phyloP scores from a whole-genome alignment of 2,888 invertebrate species.

The Lutraria lutraria region DNA sequence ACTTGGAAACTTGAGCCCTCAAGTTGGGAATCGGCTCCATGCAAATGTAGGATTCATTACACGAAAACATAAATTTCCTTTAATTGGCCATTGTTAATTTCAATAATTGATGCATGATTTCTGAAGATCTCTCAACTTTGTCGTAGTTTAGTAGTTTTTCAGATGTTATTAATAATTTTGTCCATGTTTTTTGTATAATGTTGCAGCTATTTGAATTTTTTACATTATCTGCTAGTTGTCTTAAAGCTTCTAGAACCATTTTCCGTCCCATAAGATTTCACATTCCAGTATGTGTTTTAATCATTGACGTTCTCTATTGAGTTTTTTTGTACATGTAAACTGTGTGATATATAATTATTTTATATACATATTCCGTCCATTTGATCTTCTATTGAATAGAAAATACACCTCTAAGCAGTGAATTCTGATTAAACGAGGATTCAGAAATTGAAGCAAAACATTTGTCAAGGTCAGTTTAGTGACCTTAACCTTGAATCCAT shows the following conservation, averaged over 20 bases:
- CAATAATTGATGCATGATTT: not conserved
- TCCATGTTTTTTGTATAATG: constrained; percentile 10
- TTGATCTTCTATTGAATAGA: no score
- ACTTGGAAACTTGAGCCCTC: no score
- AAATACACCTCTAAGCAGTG: no score
- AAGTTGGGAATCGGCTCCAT: no score
- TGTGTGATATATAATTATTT: constrained; percentile 8
- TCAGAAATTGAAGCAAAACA: no score
- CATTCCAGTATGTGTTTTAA: constrained; percentile 10
- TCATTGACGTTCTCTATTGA: not conserved
- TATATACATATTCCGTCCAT: constrained; percentile 8
- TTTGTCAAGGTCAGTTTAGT: no score
- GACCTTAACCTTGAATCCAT: no score
- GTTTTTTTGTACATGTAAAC: not conserved
- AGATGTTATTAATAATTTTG: not conserved
- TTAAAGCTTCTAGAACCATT: constrained; percentile 4
- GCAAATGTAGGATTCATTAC: no score
- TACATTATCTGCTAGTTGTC: constrained; percentile 1
- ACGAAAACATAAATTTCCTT: not conserved
- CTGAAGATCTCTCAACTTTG: not conserved
- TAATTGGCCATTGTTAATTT: not conserved
- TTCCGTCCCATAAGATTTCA: not conserved
- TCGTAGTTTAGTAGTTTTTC: not conserved
- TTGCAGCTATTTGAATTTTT: constrained; percentile 12
- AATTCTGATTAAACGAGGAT: no score